phyloP scores from a whole-genome alignment of 2,797 vertebrate genomes.

The Astyanax mexicanus region DNA sequence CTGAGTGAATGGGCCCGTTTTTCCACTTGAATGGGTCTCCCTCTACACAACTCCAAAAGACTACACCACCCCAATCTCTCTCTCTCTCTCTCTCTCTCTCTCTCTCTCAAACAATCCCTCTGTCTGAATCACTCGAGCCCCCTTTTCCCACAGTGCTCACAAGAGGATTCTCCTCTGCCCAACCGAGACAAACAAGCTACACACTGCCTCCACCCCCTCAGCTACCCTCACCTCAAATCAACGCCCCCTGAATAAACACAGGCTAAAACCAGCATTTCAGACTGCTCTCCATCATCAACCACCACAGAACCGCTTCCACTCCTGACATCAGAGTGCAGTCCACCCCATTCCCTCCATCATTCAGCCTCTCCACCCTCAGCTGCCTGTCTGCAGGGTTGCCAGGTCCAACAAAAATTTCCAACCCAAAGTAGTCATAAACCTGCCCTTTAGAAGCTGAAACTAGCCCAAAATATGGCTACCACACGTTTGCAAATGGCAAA shows the following conservation, averaged over 20 bases:
- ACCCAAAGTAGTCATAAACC: too few species aligned
- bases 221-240: not conserved
- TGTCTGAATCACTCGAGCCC: not conserved
- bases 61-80: not conserved
- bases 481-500: too few species aligned
- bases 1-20: conserved; percentile 37
- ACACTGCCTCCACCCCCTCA: not conserved
- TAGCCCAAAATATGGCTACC: too few species aligned
- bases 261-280: not conserved
- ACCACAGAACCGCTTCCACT: not conserved
- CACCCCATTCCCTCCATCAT: not conserved
- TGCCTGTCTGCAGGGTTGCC: too few species aligned
- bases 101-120: not conserved
- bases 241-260: too few species aligned
- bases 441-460: too few species aligned
- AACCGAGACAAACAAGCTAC: not conserved
- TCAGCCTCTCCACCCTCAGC: not conserved
- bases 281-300: not conserved
- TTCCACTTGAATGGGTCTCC: conserved; percentile 36
- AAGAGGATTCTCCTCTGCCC: conserved; percentile 22
- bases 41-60: not conserved
- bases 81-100: conserved; percentile 12
- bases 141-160: conserved; percentile 31
- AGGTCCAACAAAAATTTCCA: too few species aligned
- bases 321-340: not conserved